Base-by-base conservation (phyloP, 1,140 invertebrate species). In the Eubasilissa regina region DNA sequence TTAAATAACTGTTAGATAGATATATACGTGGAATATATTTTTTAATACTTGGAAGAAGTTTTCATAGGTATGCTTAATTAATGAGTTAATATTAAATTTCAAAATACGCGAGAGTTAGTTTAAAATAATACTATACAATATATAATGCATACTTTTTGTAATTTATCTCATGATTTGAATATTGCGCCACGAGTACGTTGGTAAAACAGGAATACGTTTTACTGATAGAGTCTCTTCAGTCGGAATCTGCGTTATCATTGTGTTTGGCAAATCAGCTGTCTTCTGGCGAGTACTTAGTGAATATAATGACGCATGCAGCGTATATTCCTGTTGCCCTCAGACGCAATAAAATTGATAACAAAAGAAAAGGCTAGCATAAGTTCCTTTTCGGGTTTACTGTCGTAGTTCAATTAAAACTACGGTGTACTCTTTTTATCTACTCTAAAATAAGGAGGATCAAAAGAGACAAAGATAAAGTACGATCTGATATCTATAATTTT, bases 191-290 rank as follows among this genome's bases (percentile, higher is more conserved):
- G 21, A 43, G 25, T 21, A 11, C 12, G 58, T 11, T 70, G 75
- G 55, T 77, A 77, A 77, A 66, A 68, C 60, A 77, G 75, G 51
- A 70, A 64, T 45, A 15, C n/a, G 35, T 53, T 68, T 56, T 10
- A 15, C 19, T 51, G 10, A 13, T 15, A 44, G 11, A 66, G 75
- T 10, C 11, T 51, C 43, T 35, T 35, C 25, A 35, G 25, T 35
- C 68, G 75, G 62, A 78, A 78, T 56, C 76, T 78, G 76, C 76
- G 35, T 78, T 78, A 78, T 72, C 76, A 78, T 78, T 44, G 76
- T 78, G 19, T 70, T 78, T 45, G 19, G 76, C 76, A 51, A 70
- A 78, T 78, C 76, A 78, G 76, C 76, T 78, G 76, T 68, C 76
- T 64, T 70, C 70, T 70, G 75, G 53, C 58, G 66, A 48, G n/a